Conservation (phyloP, 2,888 invertebrate genomes). For the Chymomyza amoena region DNA sequence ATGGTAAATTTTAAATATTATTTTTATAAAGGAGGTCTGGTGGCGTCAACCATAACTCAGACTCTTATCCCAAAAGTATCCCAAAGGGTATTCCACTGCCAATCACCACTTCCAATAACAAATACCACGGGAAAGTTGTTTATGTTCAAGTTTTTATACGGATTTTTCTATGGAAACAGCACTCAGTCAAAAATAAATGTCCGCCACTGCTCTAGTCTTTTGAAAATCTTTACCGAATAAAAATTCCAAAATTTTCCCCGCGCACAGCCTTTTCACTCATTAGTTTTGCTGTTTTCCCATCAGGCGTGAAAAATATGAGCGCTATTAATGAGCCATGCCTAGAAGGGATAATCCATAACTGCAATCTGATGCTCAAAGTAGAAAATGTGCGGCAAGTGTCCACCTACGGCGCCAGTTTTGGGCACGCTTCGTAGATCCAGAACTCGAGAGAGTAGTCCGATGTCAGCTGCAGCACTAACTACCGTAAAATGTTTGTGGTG, state of each 20-base stretch:
- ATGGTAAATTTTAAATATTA: too few relatives aligned
- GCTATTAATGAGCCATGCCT: conserved; percentile 59
- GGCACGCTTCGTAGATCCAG: conserved; percentile 47
- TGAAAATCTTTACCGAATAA: neutral
- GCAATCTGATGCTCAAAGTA: conserved; percentile 57
- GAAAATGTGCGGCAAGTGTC: conserved; percentile 70
- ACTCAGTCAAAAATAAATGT: too few relatives aligned
- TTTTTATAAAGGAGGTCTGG: too few relatives aligned
- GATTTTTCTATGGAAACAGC: too few relatives aligned
- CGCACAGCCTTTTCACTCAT: neutral
- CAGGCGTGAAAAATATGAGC: conserved; percentile 65
- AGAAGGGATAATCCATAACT: conserved; percentile 39
- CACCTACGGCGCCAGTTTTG: conserved; percentile 64
- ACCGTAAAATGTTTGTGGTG: conserved; percentile 64
- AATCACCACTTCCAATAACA: too few relatives aligned
- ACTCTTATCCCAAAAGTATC: too few relatives aligned
- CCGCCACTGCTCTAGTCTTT: too few relatives aligned
- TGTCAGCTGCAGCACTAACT: conserved; percentile 43
- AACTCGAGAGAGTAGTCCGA: neutral
- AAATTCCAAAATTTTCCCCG: neutral
- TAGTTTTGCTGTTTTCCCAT: neutral
- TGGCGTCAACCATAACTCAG: too few relatives aligned
- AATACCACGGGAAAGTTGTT: too few relatives aligned
- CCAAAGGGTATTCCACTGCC: too few relatives aligned
- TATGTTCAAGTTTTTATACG: too few relatives aligned